These are phyloP conservation scores for Clarias fuscus DNA, from an alignment of 2,797 vertebrate genomes.

Conservation along the genomic window DNA sequence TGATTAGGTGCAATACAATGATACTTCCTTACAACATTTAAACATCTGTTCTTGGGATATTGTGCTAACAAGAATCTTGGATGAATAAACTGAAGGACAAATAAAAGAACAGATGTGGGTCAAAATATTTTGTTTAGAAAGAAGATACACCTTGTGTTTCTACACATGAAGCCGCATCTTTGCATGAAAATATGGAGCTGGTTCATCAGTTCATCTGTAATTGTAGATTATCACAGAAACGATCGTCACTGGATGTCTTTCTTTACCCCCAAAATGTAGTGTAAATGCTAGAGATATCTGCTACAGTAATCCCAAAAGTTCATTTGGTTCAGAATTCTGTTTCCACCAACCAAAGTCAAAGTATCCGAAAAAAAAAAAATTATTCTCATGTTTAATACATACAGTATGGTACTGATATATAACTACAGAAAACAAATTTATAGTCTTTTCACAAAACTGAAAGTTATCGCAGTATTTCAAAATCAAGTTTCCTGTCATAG, in stretches of 20 bases:
- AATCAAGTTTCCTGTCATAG: neutral
- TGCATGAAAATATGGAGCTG: neutral
- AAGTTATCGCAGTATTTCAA: neutral
- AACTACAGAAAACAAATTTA: neutral
- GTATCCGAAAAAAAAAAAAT: neutral
- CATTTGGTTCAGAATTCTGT: neutral
- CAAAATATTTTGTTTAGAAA: too few species aligned
- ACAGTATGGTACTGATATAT: neutral
- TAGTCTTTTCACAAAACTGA: neutral
- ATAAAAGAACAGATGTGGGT: too few species aligned
- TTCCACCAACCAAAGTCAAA: neutral
- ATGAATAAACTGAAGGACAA: too few species aligned
- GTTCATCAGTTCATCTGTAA: neutral
- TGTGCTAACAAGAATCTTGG: neutral
- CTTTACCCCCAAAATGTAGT: neutral
- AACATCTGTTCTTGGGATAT: neutral
- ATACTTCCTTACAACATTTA: neutral
- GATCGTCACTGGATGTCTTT: neutral
- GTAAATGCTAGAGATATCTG: neutral
- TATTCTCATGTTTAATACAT: too few species aligned
- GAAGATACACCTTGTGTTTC: too few species aligned
- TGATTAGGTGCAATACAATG: neutral
- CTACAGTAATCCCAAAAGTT: neutral
- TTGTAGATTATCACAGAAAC: neutral
- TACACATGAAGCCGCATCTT: too few species aligned